Evolutionary conservation across 2,797 vertebrate species (phyloP), one percentile per base, ranked within the genome.

Genomic region (Centroberyx gerrardi): DNA sequence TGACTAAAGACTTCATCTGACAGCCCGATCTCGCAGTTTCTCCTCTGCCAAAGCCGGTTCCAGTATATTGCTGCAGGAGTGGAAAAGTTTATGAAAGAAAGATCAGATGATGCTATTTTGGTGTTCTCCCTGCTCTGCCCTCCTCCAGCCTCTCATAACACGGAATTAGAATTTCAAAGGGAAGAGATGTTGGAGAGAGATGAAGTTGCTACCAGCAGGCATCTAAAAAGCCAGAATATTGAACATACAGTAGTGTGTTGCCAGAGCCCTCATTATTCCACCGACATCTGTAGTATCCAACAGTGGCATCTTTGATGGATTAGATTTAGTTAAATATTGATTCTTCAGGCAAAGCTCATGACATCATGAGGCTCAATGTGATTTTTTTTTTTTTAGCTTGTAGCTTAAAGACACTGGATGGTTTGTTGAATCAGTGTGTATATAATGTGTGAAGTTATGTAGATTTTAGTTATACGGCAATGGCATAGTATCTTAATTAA

Each of bases 1-100:
- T 64, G 77, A 82, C 80, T 63, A 54, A 81, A 81, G 68, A 33
- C 73, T 86, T 76, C 52, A 82, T 73, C 67, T 72, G 82, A 89
- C 78, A 72, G 74, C 69, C 75, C 40, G 61, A 75, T 66, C 83
- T 71, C 28, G 31, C 6, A 13, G 82, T 68, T 87, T 46, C 82
- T 86, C 74, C 58, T 8, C 53, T 73, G 77, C 76, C 80, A 81
- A 69, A 86, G 72, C 61, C 73, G 66, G 66, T 82, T 82, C 63
- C 60, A 74, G 75, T 62, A 61, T 54, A 36, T 79, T 83, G 86
- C 81, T 87, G 70, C 88, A 84, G 83, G 81, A 87, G 76, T 88
- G 87, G 90, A 93, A 93, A 90, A 82, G 82, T 91, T 92, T 87
- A 87, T 88, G 81, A 92, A 92, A 92, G 82, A 81, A 85, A 86